phyloP scores from a whole-genome alignment of 1,140 invertebrate species.

The Cydia fagiglandana region DNA sequence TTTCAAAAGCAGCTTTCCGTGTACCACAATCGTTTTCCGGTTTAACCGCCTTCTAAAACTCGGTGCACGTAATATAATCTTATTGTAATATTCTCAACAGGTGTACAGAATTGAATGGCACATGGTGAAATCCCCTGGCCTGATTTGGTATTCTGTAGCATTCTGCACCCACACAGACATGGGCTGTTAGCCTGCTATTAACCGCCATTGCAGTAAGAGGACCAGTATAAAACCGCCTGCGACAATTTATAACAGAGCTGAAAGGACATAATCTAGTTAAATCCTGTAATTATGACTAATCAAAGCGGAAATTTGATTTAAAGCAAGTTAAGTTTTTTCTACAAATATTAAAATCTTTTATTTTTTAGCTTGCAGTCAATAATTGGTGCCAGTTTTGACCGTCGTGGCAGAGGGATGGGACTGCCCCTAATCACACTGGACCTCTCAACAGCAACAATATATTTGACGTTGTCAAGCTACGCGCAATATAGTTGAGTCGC shows the following conservation, averaged over 20 bases:
- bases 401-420: too few species aligned
- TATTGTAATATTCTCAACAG: conserved; percentile 5
- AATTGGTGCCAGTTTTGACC: too few species aligned
- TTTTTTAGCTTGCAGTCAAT: too few species aligned
- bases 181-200: neutral
- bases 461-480: too few species aligned
- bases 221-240: neutral
- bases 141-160: conserved; percentile 19
- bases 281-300: too few species aligned
- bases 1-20: neutral
- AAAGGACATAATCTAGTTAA: too few species aligned
- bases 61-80: neutral
- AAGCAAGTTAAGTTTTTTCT: too few species aligned
- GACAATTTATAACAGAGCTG: neutral
- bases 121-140: conserved; percentile 3
- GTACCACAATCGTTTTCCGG: neutral
- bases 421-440: too few species aligned
- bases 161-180: conserved; percentile 3
- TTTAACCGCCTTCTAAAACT: neutral
- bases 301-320: too few species aligned
- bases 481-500: too few species aligned
- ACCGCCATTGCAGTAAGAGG: neutral
- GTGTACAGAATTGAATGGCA: conserved; percentile 9
- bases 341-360: too few species aligned
- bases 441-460: too few species aligned